These are phyloP conservation scores for Nebria ingens DNA, from an alignment of 1,140 invertebrate genomes.

Conservation along the genomic window DNA sequence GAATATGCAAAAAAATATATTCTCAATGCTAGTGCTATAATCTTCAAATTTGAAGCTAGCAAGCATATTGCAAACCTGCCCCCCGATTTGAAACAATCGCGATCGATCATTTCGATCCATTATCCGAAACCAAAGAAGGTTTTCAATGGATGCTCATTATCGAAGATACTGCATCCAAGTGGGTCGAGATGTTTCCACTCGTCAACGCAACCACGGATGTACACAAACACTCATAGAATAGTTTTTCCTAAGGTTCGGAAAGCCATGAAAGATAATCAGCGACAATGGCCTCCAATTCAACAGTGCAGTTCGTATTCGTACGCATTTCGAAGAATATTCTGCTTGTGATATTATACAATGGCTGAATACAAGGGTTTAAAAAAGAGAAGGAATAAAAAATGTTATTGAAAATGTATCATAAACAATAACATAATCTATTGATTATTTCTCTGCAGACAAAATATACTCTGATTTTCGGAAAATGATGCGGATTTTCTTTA, in stretches of 20 bases:
- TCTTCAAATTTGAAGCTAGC: constrained; percentile 19
- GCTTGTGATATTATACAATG: too few relatives aligned
- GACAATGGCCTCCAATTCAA: constrained; percentile 23
- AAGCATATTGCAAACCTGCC: constrained; percentile 24
- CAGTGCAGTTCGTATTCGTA: too few relatives aligned
- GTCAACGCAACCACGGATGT: constrained; percentile 19
- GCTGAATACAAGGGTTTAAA: too few relatives aligned
- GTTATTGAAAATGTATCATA: too few relatives aligned
- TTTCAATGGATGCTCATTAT: constrained; percentile 6
- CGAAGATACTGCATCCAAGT: constrained; percentile 19
- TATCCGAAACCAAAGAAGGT: not conserved
- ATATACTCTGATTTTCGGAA: too few relatives aligned
- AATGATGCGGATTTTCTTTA: too few relatives aligned
- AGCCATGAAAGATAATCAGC: constrained; percentile 17
- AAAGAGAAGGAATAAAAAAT: too few relatives aligned
- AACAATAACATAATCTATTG: too few relatives aligned
- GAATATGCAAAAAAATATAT: constrained; percentile 11
- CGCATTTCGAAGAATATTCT: too few relatives aligned
- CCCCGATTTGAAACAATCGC: constrained; percentile 24
- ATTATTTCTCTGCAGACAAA: too few relatives aligned
- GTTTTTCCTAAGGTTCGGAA: constrained; percentile 18
- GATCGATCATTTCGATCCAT: constrained; percentile 13
- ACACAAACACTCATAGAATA: constrained; percentile 17
- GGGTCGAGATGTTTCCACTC: constrained; percentile 21
- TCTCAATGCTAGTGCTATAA: constrained; percentile 14